A percentile compares a stretch with the other conserved stretches of the same genome.
Conservation (phyloP, 1,140 invertebrate species). For the Akabosia matsudoensis region DNA sequence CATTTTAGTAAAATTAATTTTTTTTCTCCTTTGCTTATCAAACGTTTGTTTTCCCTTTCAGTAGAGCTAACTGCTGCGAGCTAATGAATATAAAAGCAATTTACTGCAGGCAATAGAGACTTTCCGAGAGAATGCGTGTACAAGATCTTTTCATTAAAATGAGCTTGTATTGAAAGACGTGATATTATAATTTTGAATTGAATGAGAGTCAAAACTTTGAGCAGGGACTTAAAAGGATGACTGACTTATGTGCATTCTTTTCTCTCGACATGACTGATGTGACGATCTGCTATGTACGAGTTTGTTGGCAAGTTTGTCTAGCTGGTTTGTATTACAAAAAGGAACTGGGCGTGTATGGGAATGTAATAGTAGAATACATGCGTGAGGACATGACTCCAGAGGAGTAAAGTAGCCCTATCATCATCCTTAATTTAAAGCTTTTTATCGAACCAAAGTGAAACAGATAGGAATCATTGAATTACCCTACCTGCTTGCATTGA, state of each 20-base stretch:
- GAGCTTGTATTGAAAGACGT: too few relatives aligned
- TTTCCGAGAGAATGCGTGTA: too few relatives aligned
- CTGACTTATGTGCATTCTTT: too few relatives aligned
- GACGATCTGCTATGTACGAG: background rate
- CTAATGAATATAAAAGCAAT: background rate
- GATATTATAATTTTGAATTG: background rate
- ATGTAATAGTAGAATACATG: background rate
- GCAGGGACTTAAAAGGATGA: too few relatives aligned
- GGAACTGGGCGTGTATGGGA: background rate
- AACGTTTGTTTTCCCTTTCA: background rate
- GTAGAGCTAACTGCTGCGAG: background rate
- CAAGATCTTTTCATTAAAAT: too few relatives aligned
- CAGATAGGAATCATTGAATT: background rate
- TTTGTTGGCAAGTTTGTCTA: background rate
- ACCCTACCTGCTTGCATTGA: background rate
- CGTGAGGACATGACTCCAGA: background rate
- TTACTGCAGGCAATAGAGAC: background rate
- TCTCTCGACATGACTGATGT: too few relatives aligned
- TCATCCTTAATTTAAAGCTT: background rate
- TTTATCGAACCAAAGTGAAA: background rate
- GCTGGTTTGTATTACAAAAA: background rate
- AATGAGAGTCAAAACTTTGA: background rate
- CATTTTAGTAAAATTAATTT: too few relatives aligned
- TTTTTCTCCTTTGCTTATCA: too few relatives aligned
- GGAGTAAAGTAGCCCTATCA: background rate